Base-by-base conservation (phyloP, 1,140 invertebrate species). In the Araneus ventricosus region DNA sequence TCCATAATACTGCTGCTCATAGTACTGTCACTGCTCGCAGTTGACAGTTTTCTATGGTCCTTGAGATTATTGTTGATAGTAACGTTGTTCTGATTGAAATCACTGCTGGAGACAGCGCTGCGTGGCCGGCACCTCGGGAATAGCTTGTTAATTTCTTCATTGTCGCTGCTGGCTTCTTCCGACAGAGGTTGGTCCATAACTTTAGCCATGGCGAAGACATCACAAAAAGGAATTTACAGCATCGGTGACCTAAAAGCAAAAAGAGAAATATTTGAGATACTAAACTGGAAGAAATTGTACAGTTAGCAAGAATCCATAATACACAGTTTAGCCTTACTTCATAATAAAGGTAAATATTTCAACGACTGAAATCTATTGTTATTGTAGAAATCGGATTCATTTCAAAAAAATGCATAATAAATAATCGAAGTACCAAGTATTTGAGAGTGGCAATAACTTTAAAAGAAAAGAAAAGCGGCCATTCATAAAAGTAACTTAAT, bases 111-210 rank as follows among this genome's bases (percentile, higher is more conserved):
- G 61, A 79, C 75, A 41, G 63, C 59, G 94, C 96, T 96, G 95
- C 96, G 96, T 93, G 97, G 97, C 94, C 97, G 96, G 96, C 97
- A 98, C 97, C 97, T 97, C 94, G 97, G 97, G 96, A 98, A 98
- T 94, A 98, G 96, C 95, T 97, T 96, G 94, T 97, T 97, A 95
- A 98, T 97, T 95, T 97, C 97, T 96, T 97, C 97, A 95, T 89
- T 87, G 95, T 95, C 96, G 94, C 95, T 96, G 95, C 95, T 95
- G 41, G 91, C 91, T 87, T 84, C 57, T 90, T 94, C 93, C 85
- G 93, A 94, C 37, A 90, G 22, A 85, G 89, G 93, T 86, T 94
- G 93, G 85, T 92, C 89, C 84, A 94, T 90, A 94, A 94, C 89
- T 94, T 94, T 92, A 59, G 89, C 89, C 93, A 94, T 94, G 93